phyloP scores from a whole-genome alignment of 2,888 invertebrate species.

The Allolobophora icterica region DNA sequence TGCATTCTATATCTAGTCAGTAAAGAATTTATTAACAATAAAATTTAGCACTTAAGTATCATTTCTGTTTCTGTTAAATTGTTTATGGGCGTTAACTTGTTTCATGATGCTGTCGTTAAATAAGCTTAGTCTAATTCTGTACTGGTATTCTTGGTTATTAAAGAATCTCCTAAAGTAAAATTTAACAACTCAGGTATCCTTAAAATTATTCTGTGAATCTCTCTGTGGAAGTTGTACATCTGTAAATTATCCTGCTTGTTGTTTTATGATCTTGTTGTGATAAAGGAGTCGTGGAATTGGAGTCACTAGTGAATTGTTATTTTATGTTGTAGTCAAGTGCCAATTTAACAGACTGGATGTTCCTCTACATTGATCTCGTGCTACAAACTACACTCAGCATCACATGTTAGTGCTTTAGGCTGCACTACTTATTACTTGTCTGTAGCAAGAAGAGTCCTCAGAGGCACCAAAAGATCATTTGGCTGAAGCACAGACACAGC shows the following conservation, averaged over 20 bases:
- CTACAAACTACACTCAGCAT: constrained; percentile 67
- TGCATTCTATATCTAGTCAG: constrained; percentile 69
- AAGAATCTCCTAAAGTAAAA: background rate
- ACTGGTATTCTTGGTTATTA: too few species aligned
- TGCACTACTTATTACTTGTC: background rate
- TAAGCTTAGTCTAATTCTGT: background rate
- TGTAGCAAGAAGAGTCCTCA: background rate
- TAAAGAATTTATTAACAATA: constrained; percentile 1
- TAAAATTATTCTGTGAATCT: background rate
- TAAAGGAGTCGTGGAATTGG: background rate
- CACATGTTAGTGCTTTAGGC: constrained; percentile 56
- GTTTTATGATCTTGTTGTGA: background rate
- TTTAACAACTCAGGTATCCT: background rate
- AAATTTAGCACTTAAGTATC: background rate
- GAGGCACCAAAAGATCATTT: background rate
- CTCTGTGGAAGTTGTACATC: too few species aligned
- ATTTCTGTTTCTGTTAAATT: background rate
- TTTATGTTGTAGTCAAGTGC: constrained; percentile 59
- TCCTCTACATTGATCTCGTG: constrained; percentile 68
- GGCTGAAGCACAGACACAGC: background rate
- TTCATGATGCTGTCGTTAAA: too few species aligned
- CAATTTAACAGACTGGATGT: constrained; percentile 67
- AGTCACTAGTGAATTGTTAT: background rate
- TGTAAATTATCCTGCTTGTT: background rate
- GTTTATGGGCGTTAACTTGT: background rate